A percentile compares a stretch with the other conserved stretches of the same genome.
These are phyloP conservation scores for Odontophorus gujanensis DNA, from an alignment of 2,113 vertebrate genomes.

Conservation along the genomic window DNA sequence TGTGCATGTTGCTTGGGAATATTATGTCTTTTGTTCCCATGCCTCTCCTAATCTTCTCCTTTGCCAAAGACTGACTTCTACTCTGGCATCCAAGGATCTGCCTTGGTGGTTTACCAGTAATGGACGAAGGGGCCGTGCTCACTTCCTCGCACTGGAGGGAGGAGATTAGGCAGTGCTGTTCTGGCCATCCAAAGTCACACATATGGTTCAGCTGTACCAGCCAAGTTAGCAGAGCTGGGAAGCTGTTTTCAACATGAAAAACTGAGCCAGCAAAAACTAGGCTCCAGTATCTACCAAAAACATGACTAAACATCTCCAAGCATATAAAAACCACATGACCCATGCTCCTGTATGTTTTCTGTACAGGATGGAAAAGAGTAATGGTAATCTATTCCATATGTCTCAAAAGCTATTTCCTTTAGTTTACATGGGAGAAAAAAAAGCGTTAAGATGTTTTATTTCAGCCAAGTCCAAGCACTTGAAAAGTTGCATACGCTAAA, in stretches of 20 bases:
- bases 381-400: slow-evolving; percentile 35
- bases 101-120: not conserved
- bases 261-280: slow-evolving; percentile 41
- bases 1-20: not conserved
- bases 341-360: slow-evolving; percentile 13
- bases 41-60: not conserved
- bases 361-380: not conserved
- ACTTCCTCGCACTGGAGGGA: not conserved
- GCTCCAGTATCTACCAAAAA: slow-evolving; percentile 17
- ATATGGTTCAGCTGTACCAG: not conserved
- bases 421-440: not conserved
- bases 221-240: not conserved
- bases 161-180: not conserved
- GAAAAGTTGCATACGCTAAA: not conserved
- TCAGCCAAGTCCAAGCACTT: slow-evolving; percentile 7
- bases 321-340: slow-evolving; percentile 19
- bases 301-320: slow-evolving; percentile 57
- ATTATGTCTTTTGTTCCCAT: not conserved
- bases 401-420: not conserved
- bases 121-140: accelerated
- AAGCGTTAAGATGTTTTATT: not conserved
- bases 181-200: accelerated
- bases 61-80: not conserved
- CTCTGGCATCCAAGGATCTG: not conserved
- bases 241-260: slow-evolving; percentile 18